A percentile compares a stretch with the other conserved stretches of the same genome.
Conservation (phyloP, 2,797 vertebrate species). For the Chrosomus eos region DNA sequence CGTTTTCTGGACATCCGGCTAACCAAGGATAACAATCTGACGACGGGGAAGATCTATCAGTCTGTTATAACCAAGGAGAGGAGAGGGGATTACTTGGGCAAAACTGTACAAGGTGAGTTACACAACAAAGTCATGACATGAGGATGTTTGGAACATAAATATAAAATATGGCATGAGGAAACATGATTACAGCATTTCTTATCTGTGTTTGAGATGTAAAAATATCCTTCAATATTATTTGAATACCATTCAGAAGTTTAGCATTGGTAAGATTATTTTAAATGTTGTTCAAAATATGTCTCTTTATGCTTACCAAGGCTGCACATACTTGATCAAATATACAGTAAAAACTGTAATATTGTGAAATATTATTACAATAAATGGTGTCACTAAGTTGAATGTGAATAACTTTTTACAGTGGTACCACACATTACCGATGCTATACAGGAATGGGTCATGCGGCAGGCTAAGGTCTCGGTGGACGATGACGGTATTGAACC, state of each 20-base stretch:
- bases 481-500: conserved; percentile 85
- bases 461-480: conserved; percentile 83
- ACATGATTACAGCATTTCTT: background rate
- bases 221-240: background rate
- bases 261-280: background rate
- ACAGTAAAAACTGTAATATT: background rate
- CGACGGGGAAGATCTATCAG: conserved; percentile 88
- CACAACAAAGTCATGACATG: background rate
- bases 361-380: background rate
- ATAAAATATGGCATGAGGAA: background rate
- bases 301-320: background rate
- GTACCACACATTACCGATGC: conserved; percentile 89
- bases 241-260: background rate
- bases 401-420: conserved; percentile 68
- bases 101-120: conserved; percentile 85
- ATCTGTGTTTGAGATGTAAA: background rate
- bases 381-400: background rate
- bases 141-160: conserved; percentile 2
- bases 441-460: conserved; percentile 88
- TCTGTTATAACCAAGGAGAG: conserved; percentile 88
- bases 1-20: conserved; percentile 86
- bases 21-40: conserved; percentile 87
- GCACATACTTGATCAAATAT: background rate
- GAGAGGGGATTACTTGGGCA: conserved; percentile 85
- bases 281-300: background rate